These are phyloP conservation scores for Papilio helenus DNA, from an alignment of 1,140 invertebrate genomes.

Conservation along the genomic window DNA sequence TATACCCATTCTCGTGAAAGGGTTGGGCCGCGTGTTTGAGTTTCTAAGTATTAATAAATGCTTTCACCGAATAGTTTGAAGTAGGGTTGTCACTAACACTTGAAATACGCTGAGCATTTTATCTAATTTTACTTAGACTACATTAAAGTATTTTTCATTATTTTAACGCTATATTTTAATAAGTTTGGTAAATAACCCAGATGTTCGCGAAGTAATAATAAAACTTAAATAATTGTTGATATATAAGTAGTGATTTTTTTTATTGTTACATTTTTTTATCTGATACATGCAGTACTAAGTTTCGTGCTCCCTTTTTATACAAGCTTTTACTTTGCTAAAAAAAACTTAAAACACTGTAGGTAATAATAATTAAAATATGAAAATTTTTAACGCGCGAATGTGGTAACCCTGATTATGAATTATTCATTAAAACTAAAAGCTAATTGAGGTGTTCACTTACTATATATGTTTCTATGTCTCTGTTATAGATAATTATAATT, in stretches of 20 bases:
- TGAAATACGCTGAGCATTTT: background rate
- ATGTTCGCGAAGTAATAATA: too few species aligned
- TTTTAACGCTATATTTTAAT: background rate
- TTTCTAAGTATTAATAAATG: slow-evolving; percentile 30
- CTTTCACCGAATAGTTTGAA: slow-evolving; percentile 24
- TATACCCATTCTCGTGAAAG: slow-evolving; percentile 20
- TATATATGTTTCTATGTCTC: background rate
- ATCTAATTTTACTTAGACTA: background rate
- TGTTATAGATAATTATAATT: background rate
- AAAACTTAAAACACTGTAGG: too few species aligned
- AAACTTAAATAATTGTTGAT: too few species aligned
- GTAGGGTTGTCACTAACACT: slow-evolving; percentile 9
- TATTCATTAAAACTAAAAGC: slow-evolving; percentile 4
- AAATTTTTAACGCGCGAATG: background rate
- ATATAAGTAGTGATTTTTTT: too few species aligned
- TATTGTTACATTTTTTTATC: too few species aligned
- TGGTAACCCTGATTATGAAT: slow-evolving; percentile 12
- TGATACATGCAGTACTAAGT: too few species aligned
- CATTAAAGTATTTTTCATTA: background rate
- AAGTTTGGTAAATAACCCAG: too few species aligned
- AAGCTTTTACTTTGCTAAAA: too few species aligned
- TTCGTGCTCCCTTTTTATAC: too few species aligned
- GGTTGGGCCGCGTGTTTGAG: slow-evolving; percentile 12
- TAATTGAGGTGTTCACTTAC: slow-evolving; percentile 4
- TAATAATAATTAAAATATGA: background rate